Evolutionary conservation across 30 jellyfish, hydroid and myxozoan genomes (phyloP).

Genomic region (Catostylus mosaicus): DNA sequence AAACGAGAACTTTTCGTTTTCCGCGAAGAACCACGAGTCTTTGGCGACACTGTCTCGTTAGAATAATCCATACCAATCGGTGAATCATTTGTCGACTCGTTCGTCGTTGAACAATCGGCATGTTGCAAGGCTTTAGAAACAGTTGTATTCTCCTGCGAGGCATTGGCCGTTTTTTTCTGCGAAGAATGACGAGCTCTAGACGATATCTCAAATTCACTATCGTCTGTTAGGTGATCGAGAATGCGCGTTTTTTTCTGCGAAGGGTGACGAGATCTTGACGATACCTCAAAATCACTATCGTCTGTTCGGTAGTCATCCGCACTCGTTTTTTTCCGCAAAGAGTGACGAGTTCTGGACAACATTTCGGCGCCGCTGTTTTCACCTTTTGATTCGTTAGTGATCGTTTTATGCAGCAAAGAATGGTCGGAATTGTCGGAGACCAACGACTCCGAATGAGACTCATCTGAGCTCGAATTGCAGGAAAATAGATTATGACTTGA

Average conservation of each 20-base stretch:
- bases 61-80: not conserved
- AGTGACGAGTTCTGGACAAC: no score
- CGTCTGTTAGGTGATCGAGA: not conserved
- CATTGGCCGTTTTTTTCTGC: not conserved
- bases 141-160: not conserved
- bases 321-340: no score
- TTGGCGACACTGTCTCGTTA: not conserved
- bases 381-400: no score
- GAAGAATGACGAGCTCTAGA: not conserved
- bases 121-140: not conserved
- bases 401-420: no score
- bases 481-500: not conserved
- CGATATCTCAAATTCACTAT: not conserved
- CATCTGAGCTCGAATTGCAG: not conserved
- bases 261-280: not conserved
- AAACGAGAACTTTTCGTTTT: not conserved
- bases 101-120: not conserved
- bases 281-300: not conserved
- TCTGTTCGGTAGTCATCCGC: no score
- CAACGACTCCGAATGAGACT: no score
- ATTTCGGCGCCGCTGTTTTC: no score
- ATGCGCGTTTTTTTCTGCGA: not conserved
- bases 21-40: not conserved
- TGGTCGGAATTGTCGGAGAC: no score
- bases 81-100: not conserved